Evolutionary conservation across 2,113 vertebrate species (phyloP).

Genomic region (Microcebus lehilahytsara): DNA sequence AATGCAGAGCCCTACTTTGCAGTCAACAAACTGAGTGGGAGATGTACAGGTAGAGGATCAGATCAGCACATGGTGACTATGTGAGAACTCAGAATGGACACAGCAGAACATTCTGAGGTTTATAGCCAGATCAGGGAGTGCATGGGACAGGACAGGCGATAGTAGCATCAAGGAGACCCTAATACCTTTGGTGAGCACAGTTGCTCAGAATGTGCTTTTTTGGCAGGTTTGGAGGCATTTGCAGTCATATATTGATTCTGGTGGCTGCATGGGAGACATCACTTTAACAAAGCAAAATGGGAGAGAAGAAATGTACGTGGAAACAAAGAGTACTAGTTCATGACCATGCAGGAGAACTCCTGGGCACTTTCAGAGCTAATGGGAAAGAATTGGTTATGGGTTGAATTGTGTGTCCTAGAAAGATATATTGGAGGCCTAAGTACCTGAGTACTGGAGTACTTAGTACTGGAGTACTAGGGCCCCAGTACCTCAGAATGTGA

Average conservation of each 20-base stretch:
- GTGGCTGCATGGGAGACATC: not conserved
- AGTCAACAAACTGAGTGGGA: not conserved
- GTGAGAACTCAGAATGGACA: not conserved
- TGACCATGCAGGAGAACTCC: not conserved
- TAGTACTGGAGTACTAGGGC: too few species aligned
- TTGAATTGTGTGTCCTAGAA: not conserved
- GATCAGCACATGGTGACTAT: too few species aligned
- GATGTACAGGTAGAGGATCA: too few species aligned
- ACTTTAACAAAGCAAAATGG: not conserved
- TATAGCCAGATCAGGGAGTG: not conserved
- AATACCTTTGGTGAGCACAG: not conserved
- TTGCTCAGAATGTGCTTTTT: not conserved
- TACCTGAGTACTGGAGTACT: too few species aligned
- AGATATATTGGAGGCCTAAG: not conserved
- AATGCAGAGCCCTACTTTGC: not conserved
- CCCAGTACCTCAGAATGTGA: not conserved
- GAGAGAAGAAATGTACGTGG: not conserved
- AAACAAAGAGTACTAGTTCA: not conserved
- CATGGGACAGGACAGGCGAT: not conserved
- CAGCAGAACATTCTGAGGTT: not conserved
- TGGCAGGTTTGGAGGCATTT: not conserved
- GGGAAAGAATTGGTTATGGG: not conserved
- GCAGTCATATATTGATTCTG: not conserved
- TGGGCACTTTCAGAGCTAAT: not conserved
- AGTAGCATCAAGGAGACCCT: rapidly evolving